Conservation (phyloP, 2,797 vertebrate species). For the Hippopotamyrus pictus region DNA sequence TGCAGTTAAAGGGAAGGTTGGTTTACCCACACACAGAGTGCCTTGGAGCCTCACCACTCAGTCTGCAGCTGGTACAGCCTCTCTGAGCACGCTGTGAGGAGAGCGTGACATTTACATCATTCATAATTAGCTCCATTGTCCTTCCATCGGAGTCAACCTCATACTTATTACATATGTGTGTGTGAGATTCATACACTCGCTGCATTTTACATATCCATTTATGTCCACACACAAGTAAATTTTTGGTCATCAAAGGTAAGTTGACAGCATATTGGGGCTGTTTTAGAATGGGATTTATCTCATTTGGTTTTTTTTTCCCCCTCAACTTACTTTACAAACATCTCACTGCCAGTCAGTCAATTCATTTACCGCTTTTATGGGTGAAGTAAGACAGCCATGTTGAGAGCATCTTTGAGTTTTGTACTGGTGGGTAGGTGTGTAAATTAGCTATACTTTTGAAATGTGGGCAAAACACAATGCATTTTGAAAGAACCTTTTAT, state of each 20-base stretch:
- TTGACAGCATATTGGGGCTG: conserved; percentile 26
- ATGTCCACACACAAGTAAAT: not conserved
- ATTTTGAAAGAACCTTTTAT: not conserved
- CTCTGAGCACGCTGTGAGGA: not conserved
- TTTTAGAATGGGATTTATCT: conserved; percentile 10
- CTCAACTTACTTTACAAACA: conserved; percentile 30
- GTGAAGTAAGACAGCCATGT: conserved; percentile 56
- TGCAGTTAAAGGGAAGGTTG: not conserved
- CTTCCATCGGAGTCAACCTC: not conserved
- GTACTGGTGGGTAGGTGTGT: conserved; percentile 51
- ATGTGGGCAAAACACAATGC: not conserved
- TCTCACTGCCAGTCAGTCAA: conserved; percentile 19
- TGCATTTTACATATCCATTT: not conserved
- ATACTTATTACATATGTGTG: not conserved
- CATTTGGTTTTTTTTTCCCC: conserved; percentile 33
- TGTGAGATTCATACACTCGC: not conserved
- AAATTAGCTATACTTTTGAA: conserved; percentile 5
- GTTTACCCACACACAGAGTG: not conserved
- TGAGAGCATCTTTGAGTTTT: conserved; percentile 65
- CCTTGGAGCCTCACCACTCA: not conserved
- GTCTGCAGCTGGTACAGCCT: not conserved
- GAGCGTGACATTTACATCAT: not conserved
- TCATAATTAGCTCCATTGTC: not conserved
- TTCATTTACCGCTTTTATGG: conserved; percentile 16
- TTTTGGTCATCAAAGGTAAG: conserved; percentile 52